Percentiles rank a stretch among this genome's conserved stretches.
Evolutionary conservation across 2,797 vertebrate species (phyloP).

Genomic region (Catamblyrhynchus diadema): DNA sequence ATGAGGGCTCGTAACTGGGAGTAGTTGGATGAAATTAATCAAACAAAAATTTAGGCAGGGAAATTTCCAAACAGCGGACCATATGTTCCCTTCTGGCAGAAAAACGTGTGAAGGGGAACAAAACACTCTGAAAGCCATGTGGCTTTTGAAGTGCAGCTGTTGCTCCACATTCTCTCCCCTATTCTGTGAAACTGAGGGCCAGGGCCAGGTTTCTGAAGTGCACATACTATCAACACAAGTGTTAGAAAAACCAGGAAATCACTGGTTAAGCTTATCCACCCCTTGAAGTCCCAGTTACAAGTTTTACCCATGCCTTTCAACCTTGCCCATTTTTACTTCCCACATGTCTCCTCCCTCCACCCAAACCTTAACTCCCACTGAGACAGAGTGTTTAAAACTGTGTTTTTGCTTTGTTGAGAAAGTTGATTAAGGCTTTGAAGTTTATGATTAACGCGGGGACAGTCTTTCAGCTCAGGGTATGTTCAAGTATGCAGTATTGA

Average conservation of each 20-base stretch:
- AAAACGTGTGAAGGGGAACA: conserved; percentile 63
- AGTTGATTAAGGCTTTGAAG: conserved; percentile 32
- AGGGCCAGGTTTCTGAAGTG: conserved; percentile 56
- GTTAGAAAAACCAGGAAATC: conserved; percentile 54
- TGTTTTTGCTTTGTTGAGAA: conserved; percentile 1
- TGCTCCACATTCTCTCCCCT: conserved; percentile 49
- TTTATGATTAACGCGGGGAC: not conserved
- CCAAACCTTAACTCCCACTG: conserved; percentile 11
- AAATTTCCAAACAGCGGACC: conserved; percentile 56
- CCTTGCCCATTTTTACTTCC: not conserved
- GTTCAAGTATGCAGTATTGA: not conserved
- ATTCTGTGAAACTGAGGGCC: conserved; percentile 28
- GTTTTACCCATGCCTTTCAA: conserved; percentile 30
- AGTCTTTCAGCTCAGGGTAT: not conserved
- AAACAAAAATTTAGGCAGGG: conserved; percentile 62
- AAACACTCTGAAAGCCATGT: conserved; percentile 54
- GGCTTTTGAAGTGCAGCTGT: conserved; percentile 70
- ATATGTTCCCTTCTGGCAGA: conserved; percentile 64
- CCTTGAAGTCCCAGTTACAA: conserved; percentile 47
- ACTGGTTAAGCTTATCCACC: conserved; percentile 40
- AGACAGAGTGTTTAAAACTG: not conserved
- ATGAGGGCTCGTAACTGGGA: conserved; percentile 49
- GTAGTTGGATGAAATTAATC: conserved; percentile 65
- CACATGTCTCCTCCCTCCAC: not conserved
- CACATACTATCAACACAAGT: conserved; percentile 21